Evolutionary conservation across 2,113 vertebrate species (phyloP), one percentile per base, ranked within the genome.

Genomic region (Muntiacus reevesi): DNA sequence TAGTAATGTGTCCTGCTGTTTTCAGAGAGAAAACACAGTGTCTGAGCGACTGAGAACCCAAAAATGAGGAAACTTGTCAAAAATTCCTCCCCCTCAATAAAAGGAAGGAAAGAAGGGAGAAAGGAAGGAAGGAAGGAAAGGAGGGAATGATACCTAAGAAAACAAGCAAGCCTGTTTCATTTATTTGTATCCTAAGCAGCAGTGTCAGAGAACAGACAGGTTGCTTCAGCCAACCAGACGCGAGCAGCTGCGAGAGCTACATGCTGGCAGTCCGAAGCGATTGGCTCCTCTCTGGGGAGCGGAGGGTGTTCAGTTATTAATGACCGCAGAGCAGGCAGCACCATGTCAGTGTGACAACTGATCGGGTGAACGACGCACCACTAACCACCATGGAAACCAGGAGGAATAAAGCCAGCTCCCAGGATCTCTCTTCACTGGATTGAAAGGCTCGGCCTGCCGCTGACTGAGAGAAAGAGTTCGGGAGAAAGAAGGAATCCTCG

Each of bases 301-400:
- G 98, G 98, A 98, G 99, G 98, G 98, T 98, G 99, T 98, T 98
- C 98, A 97, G 98, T 99, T 99, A 98, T 99, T 99, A 99, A 99
- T 99, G 99, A 99, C 98, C 98, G 99, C 99, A 84, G 99, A 99
- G 98, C 99, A 98, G 99, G 99, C 99, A 99, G 99, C 99, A 97
- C 99, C 99, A 95, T 99, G 99, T 98, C 99, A 98, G 97, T 98
- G 99, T 99, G 99, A 99, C 99, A 99, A 98, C 96, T 97, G 98
- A 98, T 98, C 97, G 98, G 99, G 98, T 96, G 99, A 98, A 98
- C 98, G 98, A 98, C 98, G 99, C 99, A 98, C 99, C 99, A 95
- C 98, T 98, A 99, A 98, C 99, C 99, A 98, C 99, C 99, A 99
- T 99, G 99, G 98, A 99, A 98, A 99, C 98, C 16, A 98, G 99